These are phyloP conservation scores for Spongilla lacustris DNA, from an alignment of 37 sponge, comb jelly and placozoan species.

Conservation along the genomic window DNA sequence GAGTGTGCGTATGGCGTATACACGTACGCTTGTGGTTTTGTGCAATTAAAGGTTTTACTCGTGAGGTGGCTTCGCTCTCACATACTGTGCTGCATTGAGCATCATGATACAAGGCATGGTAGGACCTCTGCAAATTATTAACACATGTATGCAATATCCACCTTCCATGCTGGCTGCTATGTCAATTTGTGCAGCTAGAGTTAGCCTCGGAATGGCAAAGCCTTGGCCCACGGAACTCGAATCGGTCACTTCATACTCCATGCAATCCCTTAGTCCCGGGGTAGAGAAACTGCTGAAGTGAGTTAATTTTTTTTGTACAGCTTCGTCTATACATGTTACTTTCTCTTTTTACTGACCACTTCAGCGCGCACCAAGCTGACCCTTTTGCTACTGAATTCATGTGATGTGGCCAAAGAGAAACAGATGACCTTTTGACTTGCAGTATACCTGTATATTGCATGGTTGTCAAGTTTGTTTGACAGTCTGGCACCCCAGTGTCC, in stretches of 20 bases:
- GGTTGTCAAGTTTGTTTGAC: not conserved
- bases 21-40: no score
- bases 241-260: conserved; percentile 23
- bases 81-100: not conserved
- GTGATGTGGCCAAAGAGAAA: not conserved
- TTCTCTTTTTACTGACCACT: no score
- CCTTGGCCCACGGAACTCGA: conserved; percentile 42
- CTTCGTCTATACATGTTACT: no score
- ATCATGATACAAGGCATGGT: conserved; percentile 29
- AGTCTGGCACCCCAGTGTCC: not conserved
- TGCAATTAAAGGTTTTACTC: no score
- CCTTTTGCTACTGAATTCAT: not conserved
- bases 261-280: conserved; percentile 25
- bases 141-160: conserved; percentile 46
- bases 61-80: not conserved
- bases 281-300: conserved; percentile 18
- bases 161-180: conserved; percentile 63
- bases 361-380: not conserved
- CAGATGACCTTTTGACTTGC: not conserved
- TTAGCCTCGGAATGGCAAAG: conserved; percentile 21
- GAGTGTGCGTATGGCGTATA: no score
- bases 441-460: not conserved
- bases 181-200: conserved; percentile 43
- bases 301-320: not conserved
- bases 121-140: no score